phyloP scores from a whole-genome alignment of 2,888 invertebrate species.

The Sarcophaga rosellei region DNA sequence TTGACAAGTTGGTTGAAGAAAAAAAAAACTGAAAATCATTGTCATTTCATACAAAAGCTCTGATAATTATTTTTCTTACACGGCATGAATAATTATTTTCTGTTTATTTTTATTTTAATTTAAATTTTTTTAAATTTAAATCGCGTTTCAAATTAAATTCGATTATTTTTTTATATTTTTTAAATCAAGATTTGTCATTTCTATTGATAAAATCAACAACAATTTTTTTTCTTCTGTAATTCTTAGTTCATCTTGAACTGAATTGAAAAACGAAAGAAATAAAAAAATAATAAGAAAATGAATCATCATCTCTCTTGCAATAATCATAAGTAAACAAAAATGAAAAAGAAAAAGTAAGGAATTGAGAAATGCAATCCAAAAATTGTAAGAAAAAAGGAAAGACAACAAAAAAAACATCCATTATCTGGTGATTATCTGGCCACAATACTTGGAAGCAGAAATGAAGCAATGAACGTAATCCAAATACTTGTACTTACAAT shows the following conservation, averaged over 20 bases:
- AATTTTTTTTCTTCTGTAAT: conserved; percentile 43
- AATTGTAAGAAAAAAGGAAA: conserved; percentile 7
- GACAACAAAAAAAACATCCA: conserved; percentile 58
- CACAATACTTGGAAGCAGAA: conserved; percentile 48
- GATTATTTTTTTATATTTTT: neutral
- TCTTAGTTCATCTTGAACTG: neutral
- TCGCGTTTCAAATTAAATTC: neutral
- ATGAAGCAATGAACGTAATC: conserved; percentile 46
- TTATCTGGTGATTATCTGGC: conserved; percentile 68
- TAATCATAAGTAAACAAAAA: conserved; percentile 58
- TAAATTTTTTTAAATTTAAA: neutral
- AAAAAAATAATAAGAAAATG: conserved; percentile 22
- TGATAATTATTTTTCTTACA: no score
- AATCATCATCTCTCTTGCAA: conserved; percentile 14
- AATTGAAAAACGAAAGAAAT: conserved; percentile 31
- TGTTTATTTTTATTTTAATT: conserved; percentile 21
- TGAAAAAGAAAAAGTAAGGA: neutral
- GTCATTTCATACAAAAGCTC: conserved; percentile 1
- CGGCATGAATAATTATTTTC: neutral
- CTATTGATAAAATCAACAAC: conserved; percentile 47
- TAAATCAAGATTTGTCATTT: neutral
- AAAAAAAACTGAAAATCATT: conserved; percentile 25
- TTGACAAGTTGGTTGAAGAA: conserved; percentile 1
- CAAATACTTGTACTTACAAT: conserved; percentile 16
- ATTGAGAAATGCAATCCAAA: neutral